These are phyloP conservation scores for Lacerta agilis DNA, from an alignment of 2,797 vertebrate genomes.

Conservation along the genomic window DNA sequence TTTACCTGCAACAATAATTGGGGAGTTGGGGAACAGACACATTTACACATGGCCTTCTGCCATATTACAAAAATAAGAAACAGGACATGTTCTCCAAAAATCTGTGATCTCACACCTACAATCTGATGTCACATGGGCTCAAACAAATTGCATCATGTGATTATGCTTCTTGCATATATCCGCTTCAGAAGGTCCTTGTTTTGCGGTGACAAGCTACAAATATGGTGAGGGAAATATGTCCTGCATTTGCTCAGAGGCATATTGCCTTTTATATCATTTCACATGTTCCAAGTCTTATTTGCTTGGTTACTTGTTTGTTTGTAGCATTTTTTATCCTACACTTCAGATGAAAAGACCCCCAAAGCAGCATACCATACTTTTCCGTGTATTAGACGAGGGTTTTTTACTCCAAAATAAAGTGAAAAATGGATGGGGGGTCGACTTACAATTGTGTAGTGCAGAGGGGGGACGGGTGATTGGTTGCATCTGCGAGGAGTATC, in stretches of 20 bases:
- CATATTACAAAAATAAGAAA: background rate
- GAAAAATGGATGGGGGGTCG: too few species aligned
- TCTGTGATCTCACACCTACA: background rate
- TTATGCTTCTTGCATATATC: background rate
- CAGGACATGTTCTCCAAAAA: conserved; percentile 5
- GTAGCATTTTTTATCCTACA: background rate
- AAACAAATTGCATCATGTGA: background rate
- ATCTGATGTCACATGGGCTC: background rate
- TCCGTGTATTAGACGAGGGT: too few species aligned
- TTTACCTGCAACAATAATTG: conserved; percentile 85
- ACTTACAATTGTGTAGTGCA: too few species aligned
- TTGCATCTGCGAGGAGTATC: too few species aligned
- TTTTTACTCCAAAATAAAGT: too few species aligned
- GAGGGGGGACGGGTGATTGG: too few species aligned
- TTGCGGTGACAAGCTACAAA: background rate
- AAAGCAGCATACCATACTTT: background rate
- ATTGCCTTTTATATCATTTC: too few species aligned
- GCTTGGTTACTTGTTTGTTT: background rate
- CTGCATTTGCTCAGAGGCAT: too few species aligned
- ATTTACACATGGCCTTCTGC: too few species aligned
- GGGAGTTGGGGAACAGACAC: background rate
- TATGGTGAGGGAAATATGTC: background rate
- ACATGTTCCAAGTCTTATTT: too few species aligned
- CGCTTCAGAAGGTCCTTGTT: background rate
- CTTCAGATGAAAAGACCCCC: background rate